phyloP scores from a whole-genome alignment of 1,140 invertebrate genomes.

The Notospermus geniculatus region DNA sequence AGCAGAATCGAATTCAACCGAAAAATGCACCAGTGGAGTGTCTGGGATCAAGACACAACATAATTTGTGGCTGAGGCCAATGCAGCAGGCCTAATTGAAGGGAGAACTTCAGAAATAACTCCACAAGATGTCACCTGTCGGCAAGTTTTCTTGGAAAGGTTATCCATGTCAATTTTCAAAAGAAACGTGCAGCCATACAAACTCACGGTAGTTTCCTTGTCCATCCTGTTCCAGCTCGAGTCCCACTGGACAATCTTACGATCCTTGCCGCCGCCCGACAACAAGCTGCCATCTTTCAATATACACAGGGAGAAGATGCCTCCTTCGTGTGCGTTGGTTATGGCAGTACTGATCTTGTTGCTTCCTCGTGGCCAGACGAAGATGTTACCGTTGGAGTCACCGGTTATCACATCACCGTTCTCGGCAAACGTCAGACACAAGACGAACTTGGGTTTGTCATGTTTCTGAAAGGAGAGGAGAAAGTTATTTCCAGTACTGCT shows the following conservation, averaged over 20 bases:
- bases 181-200: too few species aligned
- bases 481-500: background rate
- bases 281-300: conserved; percentile 77
- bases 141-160: too few species aligned
- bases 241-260: conserved; percentile 68
- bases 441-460: conserved; percentile 92
- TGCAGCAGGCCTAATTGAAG: too few species aligned
- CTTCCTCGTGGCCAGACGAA: conserved; percentile 80
- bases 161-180: too few species aligned
- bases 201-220: background rate
- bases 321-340: conserved; percentile 79
- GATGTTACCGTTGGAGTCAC: conserved; percentile 89
- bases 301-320: conserved; percentile 83
- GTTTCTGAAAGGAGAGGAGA: conserved; percentile 55
- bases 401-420: conserved; percentile 86
- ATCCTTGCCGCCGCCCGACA: conserved; percentile 88
- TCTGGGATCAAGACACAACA: too few species aligned
- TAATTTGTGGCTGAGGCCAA: too few species aligned
- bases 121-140: too few species aligned
- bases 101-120: too few species aligned
- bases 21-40: too few species aligned
- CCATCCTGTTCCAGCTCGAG: conserved; percentile 11
- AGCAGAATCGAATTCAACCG: too few species aligned
- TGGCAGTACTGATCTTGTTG: conserved; percentile 63
- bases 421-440: conserved; percentile 86